Base-by-base conservation (phyloP, 1,140 invertebrate species). In the Teleogryllus occipitalis region DNA sequence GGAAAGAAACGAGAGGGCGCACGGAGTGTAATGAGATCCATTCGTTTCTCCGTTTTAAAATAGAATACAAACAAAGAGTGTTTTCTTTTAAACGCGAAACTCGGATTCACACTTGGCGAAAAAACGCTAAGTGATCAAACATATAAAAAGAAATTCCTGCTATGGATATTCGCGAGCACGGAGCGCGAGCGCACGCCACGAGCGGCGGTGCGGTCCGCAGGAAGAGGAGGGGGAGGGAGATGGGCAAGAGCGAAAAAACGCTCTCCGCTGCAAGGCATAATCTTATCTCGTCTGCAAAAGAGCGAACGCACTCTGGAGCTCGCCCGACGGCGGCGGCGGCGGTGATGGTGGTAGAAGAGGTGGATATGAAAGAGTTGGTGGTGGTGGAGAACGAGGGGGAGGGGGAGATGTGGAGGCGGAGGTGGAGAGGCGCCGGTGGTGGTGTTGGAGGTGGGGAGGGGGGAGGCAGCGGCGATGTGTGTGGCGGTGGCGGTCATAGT, bases 41-140 rank as follows among this genome's bases (percentile, higher is more conserved):
- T 65, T 18, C 54, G 54, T 65, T 65, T 65, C 54, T 65, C 54
- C 10, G 54, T 65, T 65, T 65, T 65, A 65, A 65, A 65, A 65
- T 18, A 14, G 54, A 65, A 65, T 65, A 65, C 54, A 65, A 65
- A 65, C 54, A 65, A 10, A 18, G 54, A 65, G 54, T 65, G 18
- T 65, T 65, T 65, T 65, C 54, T 65, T 65, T 65, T 65, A 65
- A 65, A 65, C 54, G 54, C 54, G 54, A 18, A 65, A 65, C 54
- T 65, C 54, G 54, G 54, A 65, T 65, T 65, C 54, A 18, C 10
- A 65, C 10, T 65, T 65, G 54, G 54, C 54, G 54, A 65, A 65
- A 65, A 65, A 65, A 2, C 54, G 10, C 18, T 65, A 10, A 65
- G 54, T 65, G 54, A 65, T 65, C 54, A 65, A 65, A 65, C 10